Evolutionary conservation across 2,113 vertebrate species (phyloP).

Genomic region (Sialia sialis): DNA sequence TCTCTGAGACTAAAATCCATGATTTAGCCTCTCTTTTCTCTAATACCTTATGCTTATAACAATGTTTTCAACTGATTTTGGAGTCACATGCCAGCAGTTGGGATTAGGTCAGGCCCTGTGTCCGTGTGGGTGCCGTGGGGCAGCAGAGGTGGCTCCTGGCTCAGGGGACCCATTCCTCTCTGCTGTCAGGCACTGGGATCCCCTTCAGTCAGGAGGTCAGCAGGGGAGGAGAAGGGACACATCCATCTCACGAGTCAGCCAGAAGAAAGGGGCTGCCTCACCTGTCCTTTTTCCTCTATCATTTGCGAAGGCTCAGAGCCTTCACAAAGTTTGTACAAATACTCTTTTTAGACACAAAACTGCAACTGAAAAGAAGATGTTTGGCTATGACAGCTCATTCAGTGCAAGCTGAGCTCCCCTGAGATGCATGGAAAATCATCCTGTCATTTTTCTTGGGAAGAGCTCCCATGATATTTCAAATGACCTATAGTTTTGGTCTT

Average conservation of each 20-base stretch:
- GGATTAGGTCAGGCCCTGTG: fast-evolving
- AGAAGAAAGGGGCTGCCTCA: background rate
- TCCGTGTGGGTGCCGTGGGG: background rate
- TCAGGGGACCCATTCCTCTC: background rate
- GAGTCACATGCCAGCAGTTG: fast-evolving
- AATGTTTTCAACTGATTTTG: background rate
- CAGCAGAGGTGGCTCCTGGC: background rate
- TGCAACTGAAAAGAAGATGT: fast-evolving
- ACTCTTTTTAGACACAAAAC: background rate
- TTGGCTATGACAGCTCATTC: background rate
- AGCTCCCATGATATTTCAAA: background rate
- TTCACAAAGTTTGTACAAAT: background rate
- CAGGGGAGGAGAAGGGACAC: background rate
- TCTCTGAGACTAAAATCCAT: background rate
- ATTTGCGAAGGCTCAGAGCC: background rate
- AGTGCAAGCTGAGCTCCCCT: background rate
- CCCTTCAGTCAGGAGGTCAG: background rate
- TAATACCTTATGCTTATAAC: background rate
- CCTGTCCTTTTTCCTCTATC: background rate
- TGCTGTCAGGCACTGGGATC: background rate
- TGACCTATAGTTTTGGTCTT: background rate
- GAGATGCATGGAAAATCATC: background rate
- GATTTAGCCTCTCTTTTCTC: background rate
- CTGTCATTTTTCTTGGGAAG: background rate
- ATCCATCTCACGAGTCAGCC: background rate